Conservation (phyloP, 2,113 vertebrate genomes). For the Ochotona curzoniae region DNA sequence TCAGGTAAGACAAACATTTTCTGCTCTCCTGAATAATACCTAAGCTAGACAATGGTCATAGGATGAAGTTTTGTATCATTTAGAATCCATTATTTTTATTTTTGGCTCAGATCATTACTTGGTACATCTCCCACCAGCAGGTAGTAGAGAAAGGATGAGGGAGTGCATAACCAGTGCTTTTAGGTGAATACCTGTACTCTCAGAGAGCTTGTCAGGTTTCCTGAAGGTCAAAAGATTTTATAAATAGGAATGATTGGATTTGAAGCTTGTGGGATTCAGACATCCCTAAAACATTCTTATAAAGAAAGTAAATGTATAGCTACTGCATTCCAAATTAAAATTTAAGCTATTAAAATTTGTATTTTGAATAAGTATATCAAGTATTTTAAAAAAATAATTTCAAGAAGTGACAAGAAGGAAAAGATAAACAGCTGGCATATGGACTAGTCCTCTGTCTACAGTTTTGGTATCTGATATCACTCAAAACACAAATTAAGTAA, state of each 20-base stretch:
- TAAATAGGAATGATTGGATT: background rate
- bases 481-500: slow-evolving; percentile 34
- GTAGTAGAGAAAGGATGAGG: background rate
- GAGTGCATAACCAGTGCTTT: background rate
- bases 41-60: background rate
- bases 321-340: background rate
- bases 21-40: background rate
- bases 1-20: background rate
- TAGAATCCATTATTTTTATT: background rate
- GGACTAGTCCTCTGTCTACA: no score
- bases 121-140: background rate
- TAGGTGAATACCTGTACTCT: background rate
- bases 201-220: background rate
- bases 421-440: background rate
- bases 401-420: background rate
- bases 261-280: slow-evolving; percentile 47
- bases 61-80: background rate
- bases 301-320: background rate
- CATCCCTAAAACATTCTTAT: background rate
- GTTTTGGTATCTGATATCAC: background rate
- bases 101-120: background rate
- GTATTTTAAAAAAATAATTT: background rate
- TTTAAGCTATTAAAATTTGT: background rate
- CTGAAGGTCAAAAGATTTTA: background rate
- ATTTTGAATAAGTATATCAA: slow-evolving; percentile 46